Conservation (phyloP, 1,140 invertebrate genomes). For the Dufourea novaeangliae region DNA sequence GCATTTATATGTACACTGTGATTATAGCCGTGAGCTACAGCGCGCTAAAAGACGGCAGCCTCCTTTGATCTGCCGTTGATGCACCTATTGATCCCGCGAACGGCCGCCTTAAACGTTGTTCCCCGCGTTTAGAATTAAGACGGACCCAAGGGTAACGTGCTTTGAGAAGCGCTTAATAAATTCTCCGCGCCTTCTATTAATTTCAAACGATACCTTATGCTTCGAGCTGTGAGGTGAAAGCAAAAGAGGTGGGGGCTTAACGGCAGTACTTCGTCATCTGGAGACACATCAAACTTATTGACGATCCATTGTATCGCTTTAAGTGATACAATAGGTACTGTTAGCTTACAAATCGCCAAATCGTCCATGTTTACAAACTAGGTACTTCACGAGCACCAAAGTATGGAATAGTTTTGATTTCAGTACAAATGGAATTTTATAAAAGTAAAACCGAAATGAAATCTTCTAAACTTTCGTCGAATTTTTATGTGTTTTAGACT, state of each 20-base stretch:
- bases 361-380: too few species aligned
- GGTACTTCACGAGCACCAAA: too few species aligned
- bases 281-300: not conserved
- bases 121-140: constrained; percentile 17
- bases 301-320: not conserved
- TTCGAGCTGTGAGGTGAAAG: not conserved
- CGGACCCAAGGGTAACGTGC: not conserved
- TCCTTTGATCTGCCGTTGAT: constrained; percentile 48
- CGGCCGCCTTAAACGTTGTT: not conserved
- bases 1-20: constrained; percentile 21
- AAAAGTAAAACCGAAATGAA: too few species aligned
- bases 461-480: too few species aligned
- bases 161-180: not conserved
- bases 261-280: not conserved
- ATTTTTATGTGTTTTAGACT: too few species aligned
- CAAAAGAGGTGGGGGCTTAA: not conserved
- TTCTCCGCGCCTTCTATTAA: constrained; percentile 4
- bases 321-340: not conserved
- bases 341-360: not conserved
- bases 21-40: constrained; percentile 48
- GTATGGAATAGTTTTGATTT: too few species aligned
- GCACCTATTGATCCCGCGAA: constrained; percentile 19
- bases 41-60: constrained; percentile 39
- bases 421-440: too few species aligned
- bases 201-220: constrained; percentile 2